These are phyloP conservation scores for Epiblema foenella DNA, from an alignment of 2,888 invertebrate species.

Conservation along the genomic window DNA sequence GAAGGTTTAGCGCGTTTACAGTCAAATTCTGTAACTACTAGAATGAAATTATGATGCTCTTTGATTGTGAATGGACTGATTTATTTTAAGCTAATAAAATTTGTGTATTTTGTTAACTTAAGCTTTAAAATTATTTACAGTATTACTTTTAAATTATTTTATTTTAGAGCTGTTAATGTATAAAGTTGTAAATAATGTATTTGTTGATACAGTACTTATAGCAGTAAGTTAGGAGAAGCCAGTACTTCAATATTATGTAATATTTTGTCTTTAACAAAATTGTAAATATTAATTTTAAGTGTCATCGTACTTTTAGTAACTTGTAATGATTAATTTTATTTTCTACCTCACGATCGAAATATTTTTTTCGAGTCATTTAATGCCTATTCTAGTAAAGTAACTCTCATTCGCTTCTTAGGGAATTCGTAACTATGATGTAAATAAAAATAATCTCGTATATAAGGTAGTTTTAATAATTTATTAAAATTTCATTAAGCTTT, in stretches of 20 bases:
- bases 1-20: background rate
- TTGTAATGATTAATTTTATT: constrained; percentile 63
- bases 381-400: constrained; percentile 48
- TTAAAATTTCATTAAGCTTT: constrained; percentile 79
- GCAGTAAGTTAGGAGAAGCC: constrained; percentile 34
- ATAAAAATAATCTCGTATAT: constrained; percentile 46
- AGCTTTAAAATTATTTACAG: constrained; percentile 83
- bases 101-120: constrained; percentile 60
- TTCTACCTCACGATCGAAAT: constrained; percentile 78
- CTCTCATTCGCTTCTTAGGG: constrained; percentile 17
- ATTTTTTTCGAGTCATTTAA: constrained; percentile 55
- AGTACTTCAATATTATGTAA: constrained; percentile 44
- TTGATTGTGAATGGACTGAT: constrained; percentile 63
- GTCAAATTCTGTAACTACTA: background rate
- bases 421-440: constrained; percentile 49
- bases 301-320: constrained; percentile 59
- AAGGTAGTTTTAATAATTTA: constrained; percentile 68
- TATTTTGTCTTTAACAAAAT: constrained; percentile 44
- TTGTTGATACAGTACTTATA: constrained; percentile 58
- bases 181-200: constrained; percentile 76
- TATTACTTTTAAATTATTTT: constrained; percentile 81
- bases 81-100: constrained; percentile 57
- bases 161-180: constrained; percentile 67
- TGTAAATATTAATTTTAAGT: constrained; percentile 57
- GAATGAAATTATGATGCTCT: constrained; percentile 31